Evolutionary conservation across 2,797 vertebrate species (phyloP), one percentile per base, ranked within the genome.

Genomic region (Mallotus villosus): DNA sequence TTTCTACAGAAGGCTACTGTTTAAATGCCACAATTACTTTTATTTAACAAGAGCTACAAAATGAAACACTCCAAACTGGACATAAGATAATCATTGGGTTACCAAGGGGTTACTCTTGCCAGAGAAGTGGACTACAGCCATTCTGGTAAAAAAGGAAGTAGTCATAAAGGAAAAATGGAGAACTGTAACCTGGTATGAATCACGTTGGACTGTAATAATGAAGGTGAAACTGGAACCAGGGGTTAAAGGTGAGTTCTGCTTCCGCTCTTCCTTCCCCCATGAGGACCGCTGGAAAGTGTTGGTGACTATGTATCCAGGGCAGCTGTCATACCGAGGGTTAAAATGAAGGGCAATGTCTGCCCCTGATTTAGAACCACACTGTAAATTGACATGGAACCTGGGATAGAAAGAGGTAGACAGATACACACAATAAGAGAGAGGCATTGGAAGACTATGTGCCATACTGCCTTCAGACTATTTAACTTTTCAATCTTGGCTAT

Each of bases 381-480:
- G 90, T 2, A 94, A 74, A 74, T 94, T 92, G 37, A 94, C 82
- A 61, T 88, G 66, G 77, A 94, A 92, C 80, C 93, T 93, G 78
- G 1, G 58, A 24, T 3, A 67, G 24, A 62, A 21, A n/a, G 22
- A 53, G 17, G 68, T 2, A 53, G 37, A 49, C 51, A 5, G 5
- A 12, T 49, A 24, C 25, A 71, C 2, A 69, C 25, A 29, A 9
- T 8, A 16, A 5, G 29, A 34, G 65, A 69, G 0, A 63, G 41
- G 22, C 32, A 34, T 27, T 29, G 27, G 27, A 25, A 25, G 25
- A 1, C 25, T 25, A 27, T 27, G 27, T 27, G 27, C 27, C 27
- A 29, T 4, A 29, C 25, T 29, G 27, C 27, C 27, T 29, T 29
- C 27, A 29, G 27, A 29, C 27, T 29, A 29, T 29, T 29, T 29